These are phyloP conservation scores for Ceratotherium simum DNA, from an alignment of 2,113 vertebrate genomes.

Conservation along the genomic window DNA sequence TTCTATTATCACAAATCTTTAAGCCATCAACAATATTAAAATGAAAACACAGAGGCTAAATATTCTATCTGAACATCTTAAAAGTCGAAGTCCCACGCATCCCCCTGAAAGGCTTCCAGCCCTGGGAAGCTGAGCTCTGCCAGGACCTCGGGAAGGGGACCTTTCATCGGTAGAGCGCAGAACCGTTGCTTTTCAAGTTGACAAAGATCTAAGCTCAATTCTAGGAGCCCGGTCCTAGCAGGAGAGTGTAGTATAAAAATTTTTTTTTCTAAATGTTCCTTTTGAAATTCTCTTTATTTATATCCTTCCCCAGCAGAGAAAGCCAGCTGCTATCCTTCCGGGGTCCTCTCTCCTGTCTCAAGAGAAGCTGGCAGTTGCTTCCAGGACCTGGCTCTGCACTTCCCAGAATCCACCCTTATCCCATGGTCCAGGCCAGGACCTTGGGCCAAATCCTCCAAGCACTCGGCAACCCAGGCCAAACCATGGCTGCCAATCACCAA, in stretches of 20 bases:
- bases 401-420: not conserved
- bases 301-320: not conserved
- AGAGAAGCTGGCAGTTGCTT: not conserved
- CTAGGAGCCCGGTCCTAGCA: not conserved
- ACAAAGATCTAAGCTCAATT: not conserved
- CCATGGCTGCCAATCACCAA: not conserved
- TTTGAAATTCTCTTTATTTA: slow-evolving; percentile 24
- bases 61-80: not conserved
- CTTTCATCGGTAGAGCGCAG: not conserved
- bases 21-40: not conserved
- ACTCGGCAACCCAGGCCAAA: not conserved
- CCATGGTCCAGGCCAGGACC: not conserved
- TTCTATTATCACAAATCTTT: not conserved
- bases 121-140: not conserved
- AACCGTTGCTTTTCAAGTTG: not conserved
- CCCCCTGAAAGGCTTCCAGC: not conserved
- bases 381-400: not conserved
- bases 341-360: not conserved
- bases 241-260: not conserved
- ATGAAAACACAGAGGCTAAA: not conserved
- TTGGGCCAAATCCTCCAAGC: not conserved
- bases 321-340: not conserved
- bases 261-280: not conserved
- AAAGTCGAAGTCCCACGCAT: not conserved
- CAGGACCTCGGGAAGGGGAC: not conserved